phyloP scores from a whole-genome alignment of 2,797 vertebrate species.

The Sebastes oblongus region DNA sequence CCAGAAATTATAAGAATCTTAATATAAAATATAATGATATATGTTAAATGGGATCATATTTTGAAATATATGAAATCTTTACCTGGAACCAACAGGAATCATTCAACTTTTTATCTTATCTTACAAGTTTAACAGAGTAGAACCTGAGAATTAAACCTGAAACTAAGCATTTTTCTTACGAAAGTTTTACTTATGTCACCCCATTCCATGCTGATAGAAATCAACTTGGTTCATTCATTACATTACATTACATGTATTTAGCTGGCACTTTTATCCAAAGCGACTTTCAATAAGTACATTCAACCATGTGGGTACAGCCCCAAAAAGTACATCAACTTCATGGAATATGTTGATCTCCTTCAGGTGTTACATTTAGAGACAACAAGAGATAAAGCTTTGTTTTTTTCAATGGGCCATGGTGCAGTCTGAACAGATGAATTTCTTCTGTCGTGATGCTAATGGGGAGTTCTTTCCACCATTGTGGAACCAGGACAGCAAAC shows the following conservation, averaged over 20 bases:
- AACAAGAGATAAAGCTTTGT: neutral
- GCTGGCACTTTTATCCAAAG: neutral
- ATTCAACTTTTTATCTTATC: constrained; percentile 1
- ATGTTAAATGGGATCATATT: neutral
- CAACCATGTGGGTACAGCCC: neutral
- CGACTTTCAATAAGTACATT: neutral
- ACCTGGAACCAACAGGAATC: neutral
- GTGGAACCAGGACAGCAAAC: neutral
- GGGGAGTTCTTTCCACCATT: neutral
- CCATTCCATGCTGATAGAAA: neutral
- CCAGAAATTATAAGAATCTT: neutral
- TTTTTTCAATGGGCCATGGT: neutral
- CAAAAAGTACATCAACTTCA: neutral
- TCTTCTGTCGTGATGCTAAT: neutral
- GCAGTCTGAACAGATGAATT: neutral
- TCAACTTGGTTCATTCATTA: neutral
- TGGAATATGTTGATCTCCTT: neutral
- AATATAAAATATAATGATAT: neutral
- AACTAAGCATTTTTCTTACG: neutral
- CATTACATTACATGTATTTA: neutral
- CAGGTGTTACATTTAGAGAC: neutral
- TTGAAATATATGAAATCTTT: neutral
- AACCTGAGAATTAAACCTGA: neutral
- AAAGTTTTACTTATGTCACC: neutral
- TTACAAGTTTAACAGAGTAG: neutral